A percentile compares a stretch with the other conserved stretches of the same genome.
These are phyloP conservation scores for Alligator mississippiensis DNA, from an alignment of 2,113 vertebrate genomes.

Conservation along the genomic window DNA sequence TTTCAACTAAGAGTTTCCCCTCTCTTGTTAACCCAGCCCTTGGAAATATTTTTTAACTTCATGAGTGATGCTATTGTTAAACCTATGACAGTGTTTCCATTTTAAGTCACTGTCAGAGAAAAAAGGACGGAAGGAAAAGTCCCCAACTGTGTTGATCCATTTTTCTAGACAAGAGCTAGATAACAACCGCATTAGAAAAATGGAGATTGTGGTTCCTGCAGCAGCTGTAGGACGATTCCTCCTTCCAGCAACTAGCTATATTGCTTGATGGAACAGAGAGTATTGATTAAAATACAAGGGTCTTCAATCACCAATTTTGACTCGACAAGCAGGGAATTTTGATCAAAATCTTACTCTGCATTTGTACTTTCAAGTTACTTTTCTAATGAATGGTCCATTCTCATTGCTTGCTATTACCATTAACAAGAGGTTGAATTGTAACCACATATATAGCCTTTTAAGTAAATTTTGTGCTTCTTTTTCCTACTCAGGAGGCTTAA, in stretches of 20 bases:
- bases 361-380: no score
- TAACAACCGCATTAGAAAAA: not conserved
- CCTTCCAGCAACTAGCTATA: not conserved
- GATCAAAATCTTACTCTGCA: no score
- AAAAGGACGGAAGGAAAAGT: not conserved
- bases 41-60: not conserved
- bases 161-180: not conserved
- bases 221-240: not conserved
- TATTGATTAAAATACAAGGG: no score
- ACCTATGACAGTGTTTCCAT: not conserved
- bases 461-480: no score
- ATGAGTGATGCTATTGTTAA: not conserved
- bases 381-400: no score
- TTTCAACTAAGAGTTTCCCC: conserved; percentile 14
- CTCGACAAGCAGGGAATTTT: no score
- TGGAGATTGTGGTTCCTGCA: not conserved
- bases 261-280: not conserved
- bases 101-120: not conserved
- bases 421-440: no score
- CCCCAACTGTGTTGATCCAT: not conserved
- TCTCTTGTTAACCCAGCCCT: not conserved
- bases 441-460: no score
- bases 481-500: no score
- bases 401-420: no score
- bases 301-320: no score